Evolutionary conservation across 1,140 invertebrate species (phyloP).

Genomic region (Drosophila dunni): DNA sequence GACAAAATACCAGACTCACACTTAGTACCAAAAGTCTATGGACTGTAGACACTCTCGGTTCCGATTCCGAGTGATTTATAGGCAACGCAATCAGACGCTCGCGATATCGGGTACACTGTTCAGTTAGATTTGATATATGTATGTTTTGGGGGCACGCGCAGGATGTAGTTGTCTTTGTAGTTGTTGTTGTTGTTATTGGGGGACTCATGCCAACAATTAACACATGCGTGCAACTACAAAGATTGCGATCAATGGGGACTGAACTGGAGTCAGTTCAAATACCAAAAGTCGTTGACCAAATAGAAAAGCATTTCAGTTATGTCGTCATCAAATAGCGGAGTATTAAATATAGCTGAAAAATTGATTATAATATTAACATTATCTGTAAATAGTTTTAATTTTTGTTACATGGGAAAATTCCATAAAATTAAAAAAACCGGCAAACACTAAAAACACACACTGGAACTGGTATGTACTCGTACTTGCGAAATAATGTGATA

Average conservation of each 20-base stretch:
- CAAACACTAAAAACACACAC: too few species aligned
- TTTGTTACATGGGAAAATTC: too few species aligned
- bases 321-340: background rate
- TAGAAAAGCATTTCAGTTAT: background rate
- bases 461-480: constrained; percentile 3
- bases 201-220: constrained; percentile 74
- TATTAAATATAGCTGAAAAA: background rate
- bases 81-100: constrained; percentile 72
- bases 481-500: constrained; percentile 34
- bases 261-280: constrained; percentile 5
- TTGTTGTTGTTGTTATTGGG: constrained; percentile 34
- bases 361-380: background rate
- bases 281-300: constrained; percentile 23
- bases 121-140: constrained; percentile 81
- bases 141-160: constrained; percentile 80
- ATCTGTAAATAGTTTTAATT: too few species aligned
- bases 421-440: too few species aligned
- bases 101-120: constrained; percentile 75
- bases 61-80: constrained; percentile 74
- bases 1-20: constrained; percentile 51
- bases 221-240: constrained; percentile 69
- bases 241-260: constrained; percentile 59
- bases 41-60: constrained; percentile 39
- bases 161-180: constrained; percentile 61
- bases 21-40: constrained; percentile 28